Evolutionary conservation across 2,113 vertebrate genomes (phyloP), one percentile per base, ranked within the genome.

Genomic region (Pollachius pollachius): DNA sequence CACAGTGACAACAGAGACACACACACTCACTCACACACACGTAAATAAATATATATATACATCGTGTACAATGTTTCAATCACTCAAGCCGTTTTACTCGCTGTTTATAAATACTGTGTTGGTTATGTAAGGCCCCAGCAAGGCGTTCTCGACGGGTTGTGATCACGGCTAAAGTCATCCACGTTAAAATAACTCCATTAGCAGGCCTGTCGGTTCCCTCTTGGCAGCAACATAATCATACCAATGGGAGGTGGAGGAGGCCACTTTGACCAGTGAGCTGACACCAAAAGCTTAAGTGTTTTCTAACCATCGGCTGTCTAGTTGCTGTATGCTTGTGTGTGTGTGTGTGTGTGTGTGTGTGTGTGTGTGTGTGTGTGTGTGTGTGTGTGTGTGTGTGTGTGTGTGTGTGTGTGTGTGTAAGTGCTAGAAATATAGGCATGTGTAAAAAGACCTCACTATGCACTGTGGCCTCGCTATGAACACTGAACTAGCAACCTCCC

Each of bases 101-200:
- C 71, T 5, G 52, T 19, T 85, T 89, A 88, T 87, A 91, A 91
- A 91, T 91, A 91, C 48, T 48, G 64, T 68, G n/a, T 34, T n/a
- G 9, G 65, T 89, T 88, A 83, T 84, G 78, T 88, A 89, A 89
- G 78, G 68, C 52, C 9, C 12, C 48, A 78, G 65, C 64, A 25
- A 34, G 70, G 75, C 65, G 62, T 68, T 72, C 64, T 70, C 77
- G 82, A 68, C 73, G 80, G 79, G 68, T 68, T 76, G 68, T 71
- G 80, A 76, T 78, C 85, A 52, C 34, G 23, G 73, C 74, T 81
- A 80, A 73, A 83, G 69, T 81, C 72, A 67, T 81, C 61, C 69
- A 70, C 69, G 71, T 81, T 77, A 78, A 79, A 69, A 5, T 13
- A 48, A 48, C 41, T 48, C 41, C 41, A 48, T 48, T 48, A 48